Percentiles rank a stretch among this genome's conserved stretches.
These are phyloP conservation scores for Microdon myrmicae DNA, from an alignment of 2,888 invertebrate genomes.

Conservation along the genomic window DNA sequence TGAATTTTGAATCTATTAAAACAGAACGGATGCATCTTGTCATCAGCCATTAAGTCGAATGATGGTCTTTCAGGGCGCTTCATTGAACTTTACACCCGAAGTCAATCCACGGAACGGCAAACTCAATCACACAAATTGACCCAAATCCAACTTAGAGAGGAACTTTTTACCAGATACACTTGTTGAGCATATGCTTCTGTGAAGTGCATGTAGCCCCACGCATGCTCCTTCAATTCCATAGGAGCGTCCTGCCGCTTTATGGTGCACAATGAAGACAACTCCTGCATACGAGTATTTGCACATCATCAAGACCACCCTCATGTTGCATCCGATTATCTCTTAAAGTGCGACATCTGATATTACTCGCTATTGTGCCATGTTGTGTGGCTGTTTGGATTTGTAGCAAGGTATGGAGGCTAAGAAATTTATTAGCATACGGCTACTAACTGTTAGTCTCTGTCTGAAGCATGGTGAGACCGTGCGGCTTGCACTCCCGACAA, in stretches of 20 bases:
- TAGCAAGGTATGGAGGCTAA: not conserved
- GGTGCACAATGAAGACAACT: too few relatives aligned
- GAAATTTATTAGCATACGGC: conserved; percentile 17
- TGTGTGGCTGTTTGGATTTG: too few relatives aligned
- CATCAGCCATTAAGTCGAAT: too few relatives aligned
- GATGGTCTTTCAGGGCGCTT: too few relatives aligned
- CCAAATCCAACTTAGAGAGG: conserved; percentile 34
- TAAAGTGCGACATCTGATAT: conserved; percentile 22
- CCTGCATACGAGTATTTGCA: conserved; percentile 12
- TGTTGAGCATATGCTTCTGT: conserved; percentile 35
- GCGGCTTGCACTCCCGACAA: too few relatives aligned
- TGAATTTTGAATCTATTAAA: too few relatives aligned
- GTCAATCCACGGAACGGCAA: too few relatives aligned
- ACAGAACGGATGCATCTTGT: too few relatives aligned
- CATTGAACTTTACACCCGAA: too few relatives aligned
- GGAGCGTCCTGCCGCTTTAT: too few relatives aligned
- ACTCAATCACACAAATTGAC: conserved; percentile 48
- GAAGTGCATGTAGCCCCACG: conserved; percentile 22
- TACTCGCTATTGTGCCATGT: conserved; percentile 7
- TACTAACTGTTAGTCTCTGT: conserved; percentile 1
- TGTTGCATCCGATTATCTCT: conserved; percentile 21
- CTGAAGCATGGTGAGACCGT: not conserved
- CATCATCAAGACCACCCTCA: conserved; percentile 33
- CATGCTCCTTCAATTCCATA: conserved; percentile 25
- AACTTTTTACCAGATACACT: conserved; percentile 19